A percentile compares a stretch with the other conserved stretches of the same genome.
phyloP scores from a whole-genome alignment of 2,888 invertebrate species.

The Polymixis lichenea region DNA sequence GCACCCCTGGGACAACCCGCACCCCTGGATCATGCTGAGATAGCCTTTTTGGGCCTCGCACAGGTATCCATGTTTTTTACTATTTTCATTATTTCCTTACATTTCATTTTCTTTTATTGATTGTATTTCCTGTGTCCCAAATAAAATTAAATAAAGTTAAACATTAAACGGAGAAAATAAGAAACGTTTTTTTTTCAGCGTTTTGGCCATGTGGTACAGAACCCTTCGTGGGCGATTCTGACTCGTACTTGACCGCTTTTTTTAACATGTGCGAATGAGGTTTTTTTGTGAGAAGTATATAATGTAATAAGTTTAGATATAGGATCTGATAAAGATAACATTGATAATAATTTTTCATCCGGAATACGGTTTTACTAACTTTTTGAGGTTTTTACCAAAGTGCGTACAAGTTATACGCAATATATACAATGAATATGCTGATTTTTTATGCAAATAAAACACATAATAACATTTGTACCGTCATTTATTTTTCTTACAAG shows the following conservation, averaged over 20 bases:
- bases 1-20: too few species aligned
- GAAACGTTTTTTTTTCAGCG: too few species aligned
- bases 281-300: neutral
- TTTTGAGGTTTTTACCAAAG: neutral
- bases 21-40: too few species aligned
- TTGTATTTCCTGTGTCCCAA: too few species aligned
- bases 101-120: too few species aligned
- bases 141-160: too few species aligned
- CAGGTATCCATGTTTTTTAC: too few species aligned
- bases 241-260: neutral
- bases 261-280: neutral
- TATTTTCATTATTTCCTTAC: too few species aligned
- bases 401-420: neutral
- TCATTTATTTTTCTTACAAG: conserved; percentile 26
- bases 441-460: conserved; percentile 28
- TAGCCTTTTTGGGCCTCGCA: too few species aligned
- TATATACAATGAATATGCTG: neutral
- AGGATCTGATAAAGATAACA: conserved; percentile 3
- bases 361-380: neutral
- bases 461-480: neutral
- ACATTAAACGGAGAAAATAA: too few species aligned
- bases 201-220: too few species aligned
- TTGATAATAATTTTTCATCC: neutral
- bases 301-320: neutral
- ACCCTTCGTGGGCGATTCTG: too few species aligned